Evolutionary conservation across 2,113 vertebrate genomes (phyloP), one percentile per base, ranked within the genome.

Genomic region (Petrocephalus microphthalmus): DNA sequence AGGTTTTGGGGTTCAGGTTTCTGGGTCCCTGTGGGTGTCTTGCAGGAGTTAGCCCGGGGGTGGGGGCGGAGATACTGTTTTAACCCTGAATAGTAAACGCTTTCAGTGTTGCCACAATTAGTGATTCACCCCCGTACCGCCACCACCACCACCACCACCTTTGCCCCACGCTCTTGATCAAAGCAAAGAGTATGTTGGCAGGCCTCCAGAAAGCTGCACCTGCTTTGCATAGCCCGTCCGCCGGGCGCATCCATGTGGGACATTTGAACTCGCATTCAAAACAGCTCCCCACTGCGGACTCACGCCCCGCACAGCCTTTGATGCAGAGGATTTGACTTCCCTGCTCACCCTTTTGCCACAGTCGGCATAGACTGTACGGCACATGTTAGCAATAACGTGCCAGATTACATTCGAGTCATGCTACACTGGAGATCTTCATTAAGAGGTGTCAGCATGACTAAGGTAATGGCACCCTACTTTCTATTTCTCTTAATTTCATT

Each of bases 321-420:
- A 95, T 92, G 91, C 89, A 47, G 85, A 33, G 71, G 90, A 88
- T 91, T 90, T 90, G 89, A 86, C 91, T 91, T 90, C 85, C 17
- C 86, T 89, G 91, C 90, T 92, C 92, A 91, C 90, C 90, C 45
- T 87, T 89, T 89, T 60, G 17, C 90, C 91, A 33, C 85, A 64
- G 71, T 91, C 90, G 89, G 91, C 92, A 91, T 91, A 91, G 89
- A 93, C 93, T 92, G 45, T 87, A 87, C 86, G 91, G 87, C 95
- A 96, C 94, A 96, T 95, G 95, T 94, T 90, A 94, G 91, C 93
- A 95, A 95, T 94, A 95, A 92, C 88, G 90, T 88, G 37, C 25
- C 42, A 49, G 90, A 92, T 93, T 92, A 93, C 89, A 91, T 92
- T 92, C 92, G 93, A 94, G 84, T 94, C 92, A 88, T 88, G 90